Conservation (phyloP, 92 coral and sea anemone species). For the Hydrozoanthus gracilis region DNA sequence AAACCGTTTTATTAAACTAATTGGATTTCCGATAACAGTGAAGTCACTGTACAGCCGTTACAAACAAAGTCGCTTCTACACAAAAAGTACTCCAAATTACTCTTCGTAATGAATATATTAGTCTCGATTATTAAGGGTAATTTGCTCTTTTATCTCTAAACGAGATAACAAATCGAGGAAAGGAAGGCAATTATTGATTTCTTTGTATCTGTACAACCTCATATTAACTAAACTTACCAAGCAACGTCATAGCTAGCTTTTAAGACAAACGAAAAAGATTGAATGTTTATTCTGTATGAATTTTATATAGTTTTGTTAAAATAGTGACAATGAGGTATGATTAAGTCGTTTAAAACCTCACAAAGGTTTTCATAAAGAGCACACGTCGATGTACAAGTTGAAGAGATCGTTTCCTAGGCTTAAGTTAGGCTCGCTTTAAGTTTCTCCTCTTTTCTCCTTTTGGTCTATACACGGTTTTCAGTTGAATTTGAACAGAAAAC, state of each 20-base stretch:
- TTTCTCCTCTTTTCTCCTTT: too few relatives aligned
- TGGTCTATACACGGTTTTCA: too few relatives aligned
- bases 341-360: not conserved
- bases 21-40: conserved; percentile 43
- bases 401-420: too few relatives aligned
- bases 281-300: conserved; percentile 22
- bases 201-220: conserved; percentile 8
- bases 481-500: too few relatives aligned
- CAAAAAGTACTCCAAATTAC: not conserved
- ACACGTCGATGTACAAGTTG: too few relatives aligned
- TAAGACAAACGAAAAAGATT: not conserved
- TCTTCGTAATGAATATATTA: conserved; percentile 21
- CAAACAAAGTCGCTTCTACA: conserved; percentile 14
- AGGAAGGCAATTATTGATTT: not conserved
- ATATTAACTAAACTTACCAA: not conserved
- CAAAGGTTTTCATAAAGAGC: not conserved
- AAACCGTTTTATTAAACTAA: conserved; percentile 29
- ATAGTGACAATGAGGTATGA: not conserved
- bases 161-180: not conserved
- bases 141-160: not conserved
- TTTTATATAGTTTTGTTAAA: not conserved
- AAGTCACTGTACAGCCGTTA: conserved; percentile 34
- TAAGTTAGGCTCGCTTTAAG: too few relatives aligned
- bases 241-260: not conserved
- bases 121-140: conserved; percentile 28